These are phyloP conservation scores for Pangasianodon hypophthalmus DNA, from an alignment of 2,113 vertebrate genomes.

Conservation along the genomic window DNA sequence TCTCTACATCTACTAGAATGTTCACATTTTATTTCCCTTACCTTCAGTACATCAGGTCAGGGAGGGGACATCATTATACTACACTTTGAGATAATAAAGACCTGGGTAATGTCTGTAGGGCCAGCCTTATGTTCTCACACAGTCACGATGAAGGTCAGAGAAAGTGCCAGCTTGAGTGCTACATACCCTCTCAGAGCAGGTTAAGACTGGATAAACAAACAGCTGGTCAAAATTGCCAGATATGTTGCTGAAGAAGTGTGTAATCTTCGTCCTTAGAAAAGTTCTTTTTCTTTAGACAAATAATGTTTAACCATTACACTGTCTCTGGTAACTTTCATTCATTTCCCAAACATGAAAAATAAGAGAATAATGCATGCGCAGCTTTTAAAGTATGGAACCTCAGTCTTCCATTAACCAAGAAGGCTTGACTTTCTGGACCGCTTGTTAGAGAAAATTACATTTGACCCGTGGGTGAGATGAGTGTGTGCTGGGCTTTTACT, in stretches of 20 bases:
- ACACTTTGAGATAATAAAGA: neutral
- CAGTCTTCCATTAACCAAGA: neutral
- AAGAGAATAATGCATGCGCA: neutral
- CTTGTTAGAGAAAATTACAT: conserved; percentile 10
- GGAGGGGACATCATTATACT: neutral
- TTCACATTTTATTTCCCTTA: neutral
- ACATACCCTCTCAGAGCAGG: neutral
- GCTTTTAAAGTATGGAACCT: conserved; percentile 12
- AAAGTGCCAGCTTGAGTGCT: neutral
- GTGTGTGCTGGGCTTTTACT: conserved; percentile 8
- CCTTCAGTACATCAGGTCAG: neutral
- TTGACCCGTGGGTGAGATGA: conserved; percentile 22
- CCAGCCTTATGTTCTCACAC: neutral
- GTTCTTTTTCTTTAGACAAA: neutral
- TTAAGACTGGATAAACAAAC: conserved; percentile 18
- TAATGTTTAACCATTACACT: conserved; percentile 30
- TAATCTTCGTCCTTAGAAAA: neutral
- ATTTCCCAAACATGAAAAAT: conserved; percentile 26
- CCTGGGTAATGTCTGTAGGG: neutral
- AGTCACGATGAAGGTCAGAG: neutral
- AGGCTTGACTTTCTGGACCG: neutral
- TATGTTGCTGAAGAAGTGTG: neutral
- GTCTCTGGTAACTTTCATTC: conserved; percentile 15
- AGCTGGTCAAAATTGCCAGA: neutral
- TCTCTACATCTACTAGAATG: neutral